Conservation (phyloP, 2,888 invertebrate species). For the Drosophila merina region DNA sequence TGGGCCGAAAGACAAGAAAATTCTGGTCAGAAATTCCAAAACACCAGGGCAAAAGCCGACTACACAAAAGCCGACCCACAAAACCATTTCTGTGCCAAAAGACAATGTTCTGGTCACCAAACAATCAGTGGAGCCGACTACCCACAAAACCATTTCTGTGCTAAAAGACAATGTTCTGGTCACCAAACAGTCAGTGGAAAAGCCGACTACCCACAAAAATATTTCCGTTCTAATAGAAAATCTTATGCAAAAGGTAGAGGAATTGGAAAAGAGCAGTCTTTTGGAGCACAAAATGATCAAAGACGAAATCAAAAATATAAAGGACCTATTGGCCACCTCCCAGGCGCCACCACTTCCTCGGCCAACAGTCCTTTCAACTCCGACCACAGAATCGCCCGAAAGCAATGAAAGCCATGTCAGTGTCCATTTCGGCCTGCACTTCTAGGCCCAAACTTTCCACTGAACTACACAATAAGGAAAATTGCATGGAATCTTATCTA, state of each 20-base stretch:
- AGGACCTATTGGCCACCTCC: background rate
- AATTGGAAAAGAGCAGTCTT: background rate
- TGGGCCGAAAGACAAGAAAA: too few species aligned
- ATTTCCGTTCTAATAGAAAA: background rate
- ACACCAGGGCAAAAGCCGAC: too few species aligned
- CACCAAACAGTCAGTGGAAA: background rate
- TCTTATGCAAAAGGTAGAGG: background rate
- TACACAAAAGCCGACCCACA: too few species aligned
- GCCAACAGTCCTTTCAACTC: background rate
- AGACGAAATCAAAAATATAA: background rate
- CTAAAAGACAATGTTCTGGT: too few species aligned
- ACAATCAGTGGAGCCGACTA: too few species aligned
- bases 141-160: too few species aligned
- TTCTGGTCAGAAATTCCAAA: too few species aligned
- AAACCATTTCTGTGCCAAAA: too few species aligned
- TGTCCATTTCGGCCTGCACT: constrained; percentile 2
- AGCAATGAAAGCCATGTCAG: background rate
- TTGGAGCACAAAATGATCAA: background rate
- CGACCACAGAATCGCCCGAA: background rate
- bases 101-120: too few species aligned
- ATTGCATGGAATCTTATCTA: constrained; percentile 14
- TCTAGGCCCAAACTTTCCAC: constrained; percentile 9
- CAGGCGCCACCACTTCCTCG: background rate
- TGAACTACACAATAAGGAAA: background rate
- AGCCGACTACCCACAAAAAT: background rate